Evolutionary conservation across 2,797 vertebrate species (phyloP).

Genomic region (Chrysocyon brachyurus): DNA sequence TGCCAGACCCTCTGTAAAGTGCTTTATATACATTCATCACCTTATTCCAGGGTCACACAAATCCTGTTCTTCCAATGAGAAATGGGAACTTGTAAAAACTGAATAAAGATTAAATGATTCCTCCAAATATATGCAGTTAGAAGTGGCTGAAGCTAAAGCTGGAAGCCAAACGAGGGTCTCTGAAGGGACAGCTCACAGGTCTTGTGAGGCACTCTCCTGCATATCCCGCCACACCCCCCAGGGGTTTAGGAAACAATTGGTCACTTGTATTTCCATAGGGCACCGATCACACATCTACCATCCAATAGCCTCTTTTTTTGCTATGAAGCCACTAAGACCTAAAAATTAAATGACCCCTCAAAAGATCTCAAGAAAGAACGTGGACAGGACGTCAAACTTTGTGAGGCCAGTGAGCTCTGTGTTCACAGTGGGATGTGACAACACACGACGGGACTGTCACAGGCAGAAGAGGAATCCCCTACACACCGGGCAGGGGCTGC

Average conservation of each 20-base stretch:
- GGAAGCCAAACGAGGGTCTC: not conserved
- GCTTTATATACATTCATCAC: not conserved
- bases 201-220: rapidly evolving
- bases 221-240: too few relatives aligned
- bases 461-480: not conserved
- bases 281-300: too few relatives aligned
- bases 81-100: not conserved
- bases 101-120: slow-evolving; percentile 1
- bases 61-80: not conserved
- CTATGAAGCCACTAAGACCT: not conserved
- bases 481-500: too few relatives aligned
- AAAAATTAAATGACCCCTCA: not conserved
- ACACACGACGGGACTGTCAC: rapidly evolving
- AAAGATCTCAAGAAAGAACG: not conserved
- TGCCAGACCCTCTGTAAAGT: not conserved
- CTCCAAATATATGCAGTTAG: not conserved
- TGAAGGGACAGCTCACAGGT: not conserved
- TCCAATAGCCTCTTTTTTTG: not conserved
- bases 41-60: not conserved
- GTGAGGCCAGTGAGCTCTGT: rapidly evolving
- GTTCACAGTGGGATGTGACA: not conserved
- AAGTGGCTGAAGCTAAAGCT: not conserved
- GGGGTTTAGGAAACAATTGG: rapidly evolving
- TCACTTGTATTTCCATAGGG: not conserved
- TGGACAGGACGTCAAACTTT: not conserved